phyloP scores from a whole-genome alignment of 2,888 invertebrate genomes.

The Bibio marci region DNA sequence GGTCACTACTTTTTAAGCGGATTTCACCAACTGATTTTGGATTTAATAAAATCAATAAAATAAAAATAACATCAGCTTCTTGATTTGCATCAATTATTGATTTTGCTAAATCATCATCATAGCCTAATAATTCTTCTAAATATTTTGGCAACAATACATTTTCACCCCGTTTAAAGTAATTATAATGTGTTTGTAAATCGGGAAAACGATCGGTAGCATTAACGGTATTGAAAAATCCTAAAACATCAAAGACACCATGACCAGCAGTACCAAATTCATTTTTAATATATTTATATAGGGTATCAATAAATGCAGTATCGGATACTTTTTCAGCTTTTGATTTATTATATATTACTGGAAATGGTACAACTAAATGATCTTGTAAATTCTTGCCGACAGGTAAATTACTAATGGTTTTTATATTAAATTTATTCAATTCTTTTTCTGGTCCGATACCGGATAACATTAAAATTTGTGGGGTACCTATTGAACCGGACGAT shows the following conservation, averaged over 20 bases:
- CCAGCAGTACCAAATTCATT: background rate
- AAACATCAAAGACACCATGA: slow-evolving; percentile 26
- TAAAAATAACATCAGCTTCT: slow-evolving; percentile 19
- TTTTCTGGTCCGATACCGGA: slow-evolving; percentile 5
- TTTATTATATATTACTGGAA: background rate
- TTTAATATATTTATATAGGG: background rate
- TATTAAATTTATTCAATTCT: slow-evolving; percentile 1
- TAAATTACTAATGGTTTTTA: slow-evolving; percentile 1
- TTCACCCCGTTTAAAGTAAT: background rate
- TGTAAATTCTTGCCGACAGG: slow-evolving; percentile 6
- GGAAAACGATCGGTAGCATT: slow-evolving; percentile 33
- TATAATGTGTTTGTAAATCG: slow-evolving; percentile 35
- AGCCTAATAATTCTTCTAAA: slow-evolving; percentile 19
- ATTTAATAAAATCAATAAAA: slow-evolving; percentile 1
- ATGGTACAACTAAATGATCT: slow-evolving; percentile 3
- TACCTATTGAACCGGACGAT: slow-evolving; percentile 3
- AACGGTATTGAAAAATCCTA: slow-evolving; percentile 37
- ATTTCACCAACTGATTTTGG: slow-evolving; percentile 5
- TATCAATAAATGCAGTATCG: background rate
- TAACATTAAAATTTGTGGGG: slow-evolving; percentile 6
- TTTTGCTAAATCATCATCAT: slow-evolving; percentile 19
- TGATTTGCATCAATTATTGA: slow-evolving; percentile 22
- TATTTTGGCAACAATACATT: background rate
- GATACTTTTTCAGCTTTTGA: background rate
- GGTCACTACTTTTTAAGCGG: slow-evolving; percentile 1